A percentile compares a stretch with the other conserved stretches of the same genome.
These are phyloP conservation scores for Solenopsis invicta DNA, from an alignment of 1,140 invertebrate species.

Conservation along the genomic window DNA sequence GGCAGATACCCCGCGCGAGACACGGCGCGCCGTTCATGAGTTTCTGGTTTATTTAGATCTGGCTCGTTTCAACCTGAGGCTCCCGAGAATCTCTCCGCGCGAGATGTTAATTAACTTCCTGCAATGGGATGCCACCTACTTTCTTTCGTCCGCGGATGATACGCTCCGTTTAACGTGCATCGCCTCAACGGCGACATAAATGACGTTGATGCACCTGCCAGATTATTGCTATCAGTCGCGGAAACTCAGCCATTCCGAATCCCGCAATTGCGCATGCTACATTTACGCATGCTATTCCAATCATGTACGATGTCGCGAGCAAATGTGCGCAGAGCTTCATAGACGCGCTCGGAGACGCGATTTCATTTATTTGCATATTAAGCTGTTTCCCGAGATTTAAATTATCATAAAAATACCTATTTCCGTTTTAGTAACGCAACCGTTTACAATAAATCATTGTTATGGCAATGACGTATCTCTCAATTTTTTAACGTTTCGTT, in stretches of 20 bases:
- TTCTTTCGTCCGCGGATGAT: conserved; percentile 68
- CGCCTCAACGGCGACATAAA: conserved; percentile 33
- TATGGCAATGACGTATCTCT: neutral
- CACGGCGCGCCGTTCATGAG: conserved; percentile 46
- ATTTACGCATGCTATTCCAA: neutral
- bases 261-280: neutral
- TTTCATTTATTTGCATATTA: conserved; percentile 7
- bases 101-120: conserved; percentile 79
- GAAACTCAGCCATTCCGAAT: conserved; percentile 22
- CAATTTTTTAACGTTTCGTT: neutral
- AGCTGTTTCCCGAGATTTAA: neutral
- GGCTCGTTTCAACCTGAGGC: conserved; percentile 53
- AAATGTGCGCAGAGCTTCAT: neutral
- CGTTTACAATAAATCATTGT: neutral
- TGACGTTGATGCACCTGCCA: conserved; percentile 53
- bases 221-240: conserved; percentile 58
- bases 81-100: conserved; percentile 48
- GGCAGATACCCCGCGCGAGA: conserved; percentile 64
- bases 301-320: neutral
- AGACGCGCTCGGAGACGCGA: neutral
- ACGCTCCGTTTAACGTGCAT: conserved; percentile 73
- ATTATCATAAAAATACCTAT: neutral
- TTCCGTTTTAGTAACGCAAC: neutral
- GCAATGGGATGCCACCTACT: conserved; percentile 68
- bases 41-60: conserved; percentile 58